These are phyloP conservation scores for Cynaeus angustus DNA, from an alignment of 2,888 invertebrate genomes.

Conservation along the genomic window DNA sequence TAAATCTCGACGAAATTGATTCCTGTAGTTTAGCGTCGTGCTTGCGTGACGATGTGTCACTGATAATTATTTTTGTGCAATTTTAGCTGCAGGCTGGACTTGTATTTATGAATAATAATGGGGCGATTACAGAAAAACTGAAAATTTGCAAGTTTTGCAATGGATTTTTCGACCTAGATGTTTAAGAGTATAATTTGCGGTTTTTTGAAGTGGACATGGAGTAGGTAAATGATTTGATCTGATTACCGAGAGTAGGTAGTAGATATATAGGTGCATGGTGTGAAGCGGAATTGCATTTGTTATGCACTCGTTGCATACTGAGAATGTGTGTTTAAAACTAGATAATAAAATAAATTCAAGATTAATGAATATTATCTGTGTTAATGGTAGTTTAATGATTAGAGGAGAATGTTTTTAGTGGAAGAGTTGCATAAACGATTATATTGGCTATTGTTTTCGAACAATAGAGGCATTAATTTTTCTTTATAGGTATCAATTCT, in stretches of 20 bases:
- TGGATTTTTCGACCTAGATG: slow-evolving; percentile 24
- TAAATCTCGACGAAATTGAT: slow-evolving; percentile 5
- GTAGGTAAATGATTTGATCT: slow-evolving; percentile 16
- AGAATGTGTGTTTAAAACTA: slow-evolving; percentile 22
- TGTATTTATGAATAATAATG: slow-evolving; percentile 28
- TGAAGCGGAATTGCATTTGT: slow-evolving; percentile 30
- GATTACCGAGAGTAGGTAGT: slow-evolving; percentile 4
- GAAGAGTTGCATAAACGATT: too few relatives aligned
- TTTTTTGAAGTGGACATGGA: slow-evolving; percentile 14
- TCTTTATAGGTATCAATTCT: too few relatives aligned
- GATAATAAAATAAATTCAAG: too few relatives aligned
- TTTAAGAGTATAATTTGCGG: slow-evolving; percentile 18
- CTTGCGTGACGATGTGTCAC: slow-evolving; percentile 14
- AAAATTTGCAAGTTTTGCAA: slow-evolving; percentile 37
- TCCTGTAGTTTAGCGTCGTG: background rate
- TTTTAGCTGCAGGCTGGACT: slow-evolving; percentile 1
- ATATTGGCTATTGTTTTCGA: too few relatives aligned
- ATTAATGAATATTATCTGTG: too few relatives aligned
- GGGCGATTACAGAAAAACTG: slow-evolving; percentile 14
- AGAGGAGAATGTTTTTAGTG: too few relatives aligned
- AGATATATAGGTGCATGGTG: slow-evolving; percentile 30
- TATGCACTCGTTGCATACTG: slow-evolving; percentile 26
- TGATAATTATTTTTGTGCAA: slow-evolving; percentile 22
- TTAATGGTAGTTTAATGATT: too few relatives aligned
- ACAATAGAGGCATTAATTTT: too few relatives aligned